Evolutionary conservation across 2,113 vertebrate species (phyloP).

Genomic region (Turnix velox): DNA sequence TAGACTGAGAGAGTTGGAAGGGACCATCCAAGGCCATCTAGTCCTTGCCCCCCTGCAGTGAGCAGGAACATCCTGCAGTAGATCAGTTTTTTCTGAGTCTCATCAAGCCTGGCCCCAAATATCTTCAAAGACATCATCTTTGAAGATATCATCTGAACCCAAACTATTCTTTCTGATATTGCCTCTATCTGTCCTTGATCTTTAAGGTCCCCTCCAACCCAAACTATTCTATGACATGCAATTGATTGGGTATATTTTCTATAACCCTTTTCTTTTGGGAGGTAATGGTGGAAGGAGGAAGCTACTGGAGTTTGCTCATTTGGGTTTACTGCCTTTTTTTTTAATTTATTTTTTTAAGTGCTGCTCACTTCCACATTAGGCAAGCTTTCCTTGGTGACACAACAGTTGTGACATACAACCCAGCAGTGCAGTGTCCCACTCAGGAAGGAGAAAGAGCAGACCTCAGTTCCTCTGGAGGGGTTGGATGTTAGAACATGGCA

Average conservation of each 20-base stretch:
- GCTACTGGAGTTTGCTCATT: not conserved
- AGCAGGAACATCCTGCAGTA: too few species aligned
- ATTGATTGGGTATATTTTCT: not conserved
- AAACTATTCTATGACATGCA: not conserved
- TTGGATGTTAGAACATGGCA: not conserved
- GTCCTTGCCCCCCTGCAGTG: too few species aligned
- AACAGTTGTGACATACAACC: not conserved
- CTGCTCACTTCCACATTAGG: not conserved
- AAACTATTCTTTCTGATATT: too few species aligned
- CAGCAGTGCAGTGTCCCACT: not conserved
- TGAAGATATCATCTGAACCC: too few species aligned
- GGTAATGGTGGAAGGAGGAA: not conserved
- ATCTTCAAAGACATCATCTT: too few species aligned
- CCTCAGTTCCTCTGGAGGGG: not conserved
- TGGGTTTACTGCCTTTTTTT: not conserved
- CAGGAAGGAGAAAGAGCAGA: not conserved
- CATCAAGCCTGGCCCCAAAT: too few species aligned
- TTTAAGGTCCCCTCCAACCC: too few species aligned
- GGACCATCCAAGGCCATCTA: too few species aligned
- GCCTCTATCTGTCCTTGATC: not conserved
- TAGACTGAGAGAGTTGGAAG: too few species aligned
- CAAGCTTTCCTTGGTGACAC: not conserved
- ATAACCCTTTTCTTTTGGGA: not conserved
- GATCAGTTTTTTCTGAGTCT: too few species aligned
- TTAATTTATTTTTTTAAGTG: not conserved